Percentiles rank a stretch among this genome's conserved stretches.
Evolutionary conservation across 2,888 invertebrate genomes (phyloP).

Genomic region (Thera britannica): DNA sequence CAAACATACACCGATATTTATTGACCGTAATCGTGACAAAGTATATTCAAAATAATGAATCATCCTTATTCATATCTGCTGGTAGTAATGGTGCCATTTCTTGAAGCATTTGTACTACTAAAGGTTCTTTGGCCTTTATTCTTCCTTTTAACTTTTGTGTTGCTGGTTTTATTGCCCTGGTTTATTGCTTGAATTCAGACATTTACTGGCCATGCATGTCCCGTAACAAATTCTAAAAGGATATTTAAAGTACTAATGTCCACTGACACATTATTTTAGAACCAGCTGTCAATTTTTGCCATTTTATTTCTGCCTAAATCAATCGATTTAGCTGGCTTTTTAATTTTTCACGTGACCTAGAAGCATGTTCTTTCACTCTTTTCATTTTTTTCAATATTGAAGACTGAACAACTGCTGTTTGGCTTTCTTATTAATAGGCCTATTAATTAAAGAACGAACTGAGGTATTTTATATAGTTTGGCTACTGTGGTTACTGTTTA

Average conservation of each 20-base stretch:
- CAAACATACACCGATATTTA: constrained; percentile 10
- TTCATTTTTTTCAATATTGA: no score
- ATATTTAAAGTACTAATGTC: neutral
- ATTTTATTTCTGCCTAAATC: neutral
- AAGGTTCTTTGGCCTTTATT: constrained; percentile 10
- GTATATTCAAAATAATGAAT: constrained; percentile 7
- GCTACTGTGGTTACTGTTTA: no score
- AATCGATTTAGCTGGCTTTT: no score
- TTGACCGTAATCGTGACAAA: constrained; percentile 14
- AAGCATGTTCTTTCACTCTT: no score
- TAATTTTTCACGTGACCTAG: no score
- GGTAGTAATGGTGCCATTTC: constrained; percentile 10
- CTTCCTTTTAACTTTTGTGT: neutral
- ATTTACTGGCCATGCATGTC: neutral
- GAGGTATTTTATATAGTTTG: no score
- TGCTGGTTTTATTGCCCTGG: neutral
- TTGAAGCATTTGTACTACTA: neutral
- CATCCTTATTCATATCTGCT: constrained; percentile 9
- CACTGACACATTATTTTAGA: neutral
- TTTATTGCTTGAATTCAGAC: neutral
- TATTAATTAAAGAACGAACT: no score
- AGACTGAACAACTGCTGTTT: no score
- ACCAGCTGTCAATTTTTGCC: neutral
- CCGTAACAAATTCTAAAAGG: neutral
- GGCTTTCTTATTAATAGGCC: no score